Evolutionary conservation across 1,140 invertebrate species (phyloP), one percentile per base, ranked within the genome.

Genomic region (Lordiphosa clarofinis): DNA sequence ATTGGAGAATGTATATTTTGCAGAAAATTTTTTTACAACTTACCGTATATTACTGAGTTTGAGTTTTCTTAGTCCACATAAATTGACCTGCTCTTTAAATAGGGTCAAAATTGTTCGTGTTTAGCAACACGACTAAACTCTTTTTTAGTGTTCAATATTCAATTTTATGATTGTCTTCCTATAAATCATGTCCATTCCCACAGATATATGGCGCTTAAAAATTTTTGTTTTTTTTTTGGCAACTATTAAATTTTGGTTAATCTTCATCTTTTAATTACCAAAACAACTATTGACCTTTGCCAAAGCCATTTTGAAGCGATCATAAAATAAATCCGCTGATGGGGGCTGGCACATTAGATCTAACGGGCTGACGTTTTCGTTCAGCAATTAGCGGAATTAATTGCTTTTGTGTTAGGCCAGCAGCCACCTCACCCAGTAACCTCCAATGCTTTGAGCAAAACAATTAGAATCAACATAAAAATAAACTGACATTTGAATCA

Each of bases 381-480:
- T 44, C 36, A 55, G 72, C 74, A 81, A 82, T 81, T 81, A 81
- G 71, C 59, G 59, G 56, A 13, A 75, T 76, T 71, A 76, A 68
- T 71, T 75, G 67, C 58, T 72, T 81, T 76, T 56, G 49, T 82
- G 75, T 81, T 50, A 52, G 52, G 24, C 33, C 39, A 15, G 43
- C 52, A 46, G 38, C 60, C 56, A 79, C 75, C 71, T 79, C 60
- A 79, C 76, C 74, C 66, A 70, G 61, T 79, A 79, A 82, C 71
- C 75, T 57, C 64, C 43, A 61, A 44, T 31, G 28, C 28, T 31
- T 31, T 31, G 28, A 47, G 24, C 3, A 19, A 21, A 79, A 82
- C 66, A 82, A 82, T 82, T 82, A 82, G 76, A 81, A 82, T 56
- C 56, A 52, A 74, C 71, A 66, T 53, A 48, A 44, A 24, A 42